Evolutionary conservation across 2,888 invertebrate species (phyloP).

Genomic region (Agrochola lychnidis): DNA sequence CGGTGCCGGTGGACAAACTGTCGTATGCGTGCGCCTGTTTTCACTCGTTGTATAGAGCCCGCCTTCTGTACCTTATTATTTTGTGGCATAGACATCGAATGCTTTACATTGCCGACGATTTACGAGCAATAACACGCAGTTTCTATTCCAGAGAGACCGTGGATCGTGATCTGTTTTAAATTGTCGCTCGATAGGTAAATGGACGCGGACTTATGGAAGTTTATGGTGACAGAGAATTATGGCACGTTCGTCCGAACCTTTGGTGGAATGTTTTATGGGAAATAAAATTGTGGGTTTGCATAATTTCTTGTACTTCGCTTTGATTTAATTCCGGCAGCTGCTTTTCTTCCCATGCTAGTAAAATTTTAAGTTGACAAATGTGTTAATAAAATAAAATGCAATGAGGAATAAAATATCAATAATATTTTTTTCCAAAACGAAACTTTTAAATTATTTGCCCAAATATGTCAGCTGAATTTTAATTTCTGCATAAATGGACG

Average conservation of each 20-base stretch:
- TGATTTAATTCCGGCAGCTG: constrained; percentile 30
- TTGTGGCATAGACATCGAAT: background rate
- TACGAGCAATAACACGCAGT: constrained; percentile 48
- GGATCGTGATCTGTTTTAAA: constrained; percentile 68
- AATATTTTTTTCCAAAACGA: background rate
- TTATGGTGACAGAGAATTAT: constrained; percentile 62
- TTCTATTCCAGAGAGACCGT: constrained; percentile 48
- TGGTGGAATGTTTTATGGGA: constrained; percentile 40
- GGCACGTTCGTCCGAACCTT: constrained; percentile 49
- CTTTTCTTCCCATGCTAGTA: background rate
- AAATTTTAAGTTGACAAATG: background rate
- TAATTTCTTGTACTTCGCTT: constrained; percentile 9
- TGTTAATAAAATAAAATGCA: background rate
- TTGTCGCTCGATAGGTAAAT: constrained; percentile 58
- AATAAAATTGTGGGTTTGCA: constrained; percentile 27
- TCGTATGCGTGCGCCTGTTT: background rate
- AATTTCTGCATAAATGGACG: background rate
- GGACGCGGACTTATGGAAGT: constrained; percentile 51
- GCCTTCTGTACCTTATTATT: constrained; percentile 11
- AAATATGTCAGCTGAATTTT: background rate
- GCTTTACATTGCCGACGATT: constrained; percentile 59
- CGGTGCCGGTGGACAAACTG: background rate
- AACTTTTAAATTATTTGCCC: no score
- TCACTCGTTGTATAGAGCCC: background rate
- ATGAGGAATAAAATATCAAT: background rate